A percentile compares a stretch with the other conserved stretches of the same genome.
Conservation (phyloP, 2,113 vertebrate genomes). For the Eleginops maclovinus region DNA sequence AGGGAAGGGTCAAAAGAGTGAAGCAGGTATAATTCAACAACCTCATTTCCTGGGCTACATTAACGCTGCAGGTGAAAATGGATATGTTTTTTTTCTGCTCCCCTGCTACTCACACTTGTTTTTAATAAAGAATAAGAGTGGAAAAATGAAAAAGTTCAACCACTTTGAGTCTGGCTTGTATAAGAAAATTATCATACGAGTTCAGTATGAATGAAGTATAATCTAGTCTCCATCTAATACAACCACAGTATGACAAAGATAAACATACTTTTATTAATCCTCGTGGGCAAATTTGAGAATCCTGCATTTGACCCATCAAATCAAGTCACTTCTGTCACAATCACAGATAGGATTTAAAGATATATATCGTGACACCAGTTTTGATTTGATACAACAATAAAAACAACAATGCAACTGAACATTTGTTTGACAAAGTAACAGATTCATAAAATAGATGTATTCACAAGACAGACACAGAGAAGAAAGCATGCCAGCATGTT, state of each 20-base stretch:
- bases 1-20: background rate
- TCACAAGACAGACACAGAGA: background rate
- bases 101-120: background rate
- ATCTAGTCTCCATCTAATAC: background rate
- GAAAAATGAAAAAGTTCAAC: background rate
- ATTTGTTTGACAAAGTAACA: conserved; percentile 4
- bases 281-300: too few relatives aligned
- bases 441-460: background rate
- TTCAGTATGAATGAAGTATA: too few relatives aligned
- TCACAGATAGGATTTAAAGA: background rate
- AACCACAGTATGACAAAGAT: background rate
- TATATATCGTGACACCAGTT: background rate
- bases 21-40: conserved; percentile 12
- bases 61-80: conserved; percentile 8
- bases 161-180: background rate
- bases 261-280: too few relatives aligned
- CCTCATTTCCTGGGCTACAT: background rate
- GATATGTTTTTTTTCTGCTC: background rate
- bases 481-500: background rate
- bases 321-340: too few relatives aligned
- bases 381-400: background rate
- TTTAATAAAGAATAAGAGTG: background rate
- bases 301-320: too few relatives aligned
- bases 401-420: background rate
- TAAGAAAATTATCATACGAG: background rate